phyloP scores from a whole-genome alignment of 2,888 invertebrate species.

The Pammene aurita region DNA sequence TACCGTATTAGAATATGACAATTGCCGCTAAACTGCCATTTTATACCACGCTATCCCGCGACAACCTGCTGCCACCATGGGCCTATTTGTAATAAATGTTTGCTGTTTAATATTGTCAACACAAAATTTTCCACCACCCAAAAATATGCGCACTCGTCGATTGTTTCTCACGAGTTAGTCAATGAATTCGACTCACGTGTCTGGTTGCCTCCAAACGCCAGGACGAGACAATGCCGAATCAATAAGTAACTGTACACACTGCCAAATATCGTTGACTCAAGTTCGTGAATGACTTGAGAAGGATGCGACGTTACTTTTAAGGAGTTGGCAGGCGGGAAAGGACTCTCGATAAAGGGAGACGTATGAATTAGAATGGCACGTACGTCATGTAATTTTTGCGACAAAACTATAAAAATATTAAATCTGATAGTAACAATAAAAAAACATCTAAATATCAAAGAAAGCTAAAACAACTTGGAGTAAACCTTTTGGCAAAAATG shows the following conservation, averaged over 20 bases:
- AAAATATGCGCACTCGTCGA: slow-evolving; percentile 5
- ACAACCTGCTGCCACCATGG: too few species aligned
- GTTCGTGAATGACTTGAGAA: slow-evolving; percentile 54
- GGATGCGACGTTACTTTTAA: slow-evolving; percentile 50
- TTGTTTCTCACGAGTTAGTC: slow-evolving; percentile 66
- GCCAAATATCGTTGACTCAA: slow-evolving; percentile 67
- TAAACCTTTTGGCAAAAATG: too few species aligned
- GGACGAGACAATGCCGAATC: slow-evolving; percentile 76
- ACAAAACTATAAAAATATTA: too few species aligned
- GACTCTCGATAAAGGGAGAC: slow-evolving; percentile 30
- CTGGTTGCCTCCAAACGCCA: slow-evolving; percentile 64
- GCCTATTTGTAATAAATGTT: too few species aligned
- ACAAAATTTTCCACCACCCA: slow-evolving; percentile 17
- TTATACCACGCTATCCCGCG: too few species aligned
- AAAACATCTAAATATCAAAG: too few species aligned
- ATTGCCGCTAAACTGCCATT: too few species aligned
- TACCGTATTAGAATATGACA: too few species aligned
- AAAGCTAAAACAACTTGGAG: too few species aligned
- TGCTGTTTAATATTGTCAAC: too few species aligned
- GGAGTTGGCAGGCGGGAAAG: slow-evolving; percentile 44
- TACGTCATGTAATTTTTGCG: not conserved
- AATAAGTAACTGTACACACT: slow-evolving; percentile 76
- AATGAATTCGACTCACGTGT: slow-evolving; percentile 70
- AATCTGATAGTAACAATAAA: too few species aligned
- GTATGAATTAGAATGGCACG: not conserved